A percentile compares a stretch with the other conserved stretches of the same genome.
Conservation (phyloP, 2,113 vertebrate genomes). For the Eurypyga helias region DNA sequence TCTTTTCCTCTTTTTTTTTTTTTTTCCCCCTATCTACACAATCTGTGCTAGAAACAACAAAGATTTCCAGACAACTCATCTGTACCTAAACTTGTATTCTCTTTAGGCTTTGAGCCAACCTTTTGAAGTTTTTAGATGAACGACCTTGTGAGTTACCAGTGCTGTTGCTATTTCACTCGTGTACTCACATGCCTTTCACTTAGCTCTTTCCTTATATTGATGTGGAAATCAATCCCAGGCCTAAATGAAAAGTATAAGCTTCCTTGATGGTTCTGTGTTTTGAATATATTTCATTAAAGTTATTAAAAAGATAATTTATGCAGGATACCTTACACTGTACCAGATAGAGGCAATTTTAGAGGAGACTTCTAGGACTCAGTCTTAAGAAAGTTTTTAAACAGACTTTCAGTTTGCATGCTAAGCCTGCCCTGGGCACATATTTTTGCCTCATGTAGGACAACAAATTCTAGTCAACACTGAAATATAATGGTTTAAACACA, state of each 20-base stretch:
- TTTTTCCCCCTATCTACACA: neutral
- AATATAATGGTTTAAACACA: neutral
- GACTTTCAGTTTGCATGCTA: neutral
- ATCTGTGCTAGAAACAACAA: neutral
- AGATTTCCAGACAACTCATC: neutral
- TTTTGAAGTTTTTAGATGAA: conserved; percentile 39
- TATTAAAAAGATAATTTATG: neutral
- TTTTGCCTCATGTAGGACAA: neutral
- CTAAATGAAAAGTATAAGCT: conserved; percentile 13
- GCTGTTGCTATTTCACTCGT: neutral
- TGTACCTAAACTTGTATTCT: neutral
- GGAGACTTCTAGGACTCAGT: neutral
- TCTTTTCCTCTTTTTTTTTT: no score
- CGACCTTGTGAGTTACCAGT: neutral
- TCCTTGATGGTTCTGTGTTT: neutral
- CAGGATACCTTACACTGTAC: neutral
- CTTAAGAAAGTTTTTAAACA: neutral
- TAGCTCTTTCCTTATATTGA: neutral
- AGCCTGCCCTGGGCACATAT: neutral
- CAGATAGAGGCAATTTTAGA: neutral
- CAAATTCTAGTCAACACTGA: neutral
- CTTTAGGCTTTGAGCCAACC: conserved; percentile 30
- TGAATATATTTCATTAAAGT: neutral
- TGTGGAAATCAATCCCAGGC: neutral
- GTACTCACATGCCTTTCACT: conserved; percentile 10